Evolutionary conservation across 2,797 vertebrate genomes (phyloP).

Genomic region (Molossus molossus): DNA sequence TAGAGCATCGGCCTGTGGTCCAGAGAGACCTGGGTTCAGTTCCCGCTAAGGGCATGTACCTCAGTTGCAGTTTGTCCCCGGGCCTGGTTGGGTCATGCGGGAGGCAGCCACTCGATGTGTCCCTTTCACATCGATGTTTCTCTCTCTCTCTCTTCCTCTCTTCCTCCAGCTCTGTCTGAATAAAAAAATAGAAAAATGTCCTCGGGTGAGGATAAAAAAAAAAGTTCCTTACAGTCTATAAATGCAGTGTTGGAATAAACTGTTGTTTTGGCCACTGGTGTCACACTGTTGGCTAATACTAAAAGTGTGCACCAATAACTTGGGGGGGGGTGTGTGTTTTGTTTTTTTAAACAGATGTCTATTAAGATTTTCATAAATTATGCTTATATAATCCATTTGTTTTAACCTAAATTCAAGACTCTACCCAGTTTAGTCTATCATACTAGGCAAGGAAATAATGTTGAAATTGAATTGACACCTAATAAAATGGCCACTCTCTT

Average conservation of each 20-base stretch:
- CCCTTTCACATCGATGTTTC: no score
- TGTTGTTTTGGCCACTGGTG: background rate
- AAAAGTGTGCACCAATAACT: background rate
- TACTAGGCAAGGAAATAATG: background rate
- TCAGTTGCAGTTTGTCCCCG: no score
- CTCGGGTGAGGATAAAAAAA: no score
- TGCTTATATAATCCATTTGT: background rate
- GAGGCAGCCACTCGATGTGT: no score
- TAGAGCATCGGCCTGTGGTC: no score
- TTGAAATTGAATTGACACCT: slow-evolving; percentile 38
- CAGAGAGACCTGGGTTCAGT: no score
- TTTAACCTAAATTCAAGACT: slow-evolving; percentile 35
- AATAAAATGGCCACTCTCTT: background rate
- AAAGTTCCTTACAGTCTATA: background rate
- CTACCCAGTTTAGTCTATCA: background rate
- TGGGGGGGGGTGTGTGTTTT: background rate
- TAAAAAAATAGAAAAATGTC: no score
- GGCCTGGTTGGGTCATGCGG: no score
- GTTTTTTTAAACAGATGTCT: background rate
- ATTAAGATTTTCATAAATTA: background rate
- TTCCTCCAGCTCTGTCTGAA: no score
- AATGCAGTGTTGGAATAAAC: background rate
- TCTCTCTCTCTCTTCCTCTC: no score
- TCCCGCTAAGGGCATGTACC: no score
- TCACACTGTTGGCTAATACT: background rate